A percentile compares a stretch with the other conserved stretches of the same genome.
Conservation (phyloP, 2,888 invertebrate species). For the Stomorhina lunata region DNA sequence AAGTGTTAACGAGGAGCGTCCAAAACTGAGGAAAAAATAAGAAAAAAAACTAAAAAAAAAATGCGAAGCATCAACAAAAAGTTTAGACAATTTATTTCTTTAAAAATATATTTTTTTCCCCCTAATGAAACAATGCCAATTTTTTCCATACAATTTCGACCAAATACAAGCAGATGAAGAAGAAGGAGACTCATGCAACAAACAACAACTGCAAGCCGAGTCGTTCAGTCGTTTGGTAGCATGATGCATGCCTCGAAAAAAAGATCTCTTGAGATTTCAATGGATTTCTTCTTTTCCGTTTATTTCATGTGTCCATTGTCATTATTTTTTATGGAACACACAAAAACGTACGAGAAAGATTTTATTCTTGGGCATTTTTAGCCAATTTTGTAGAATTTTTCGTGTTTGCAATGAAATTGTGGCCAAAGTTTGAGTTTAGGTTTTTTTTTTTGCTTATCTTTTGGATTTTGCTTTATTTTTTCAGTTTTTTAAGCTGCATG, state of each 20-base stretch:
- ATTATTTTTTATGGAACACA: slow-evolving; percentile 63
- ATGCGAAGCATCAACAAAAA: background rate
- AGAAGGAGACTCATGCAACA: slow-evolving; percentile 46
- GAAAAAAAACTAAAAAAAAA: background rate
- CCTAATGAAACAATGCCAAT: slow-evolving; percentile 48
- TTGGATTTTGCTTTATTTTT: background rate
- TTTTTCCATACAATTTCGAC: slow-evolving; percentile 13
- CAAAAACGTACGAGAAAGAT: slow-evolving; percentile 12
- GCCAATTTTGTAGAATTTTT: slow-evolving; percentile 10
- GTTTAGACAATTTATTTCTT: slow-evolving; percentile 49
- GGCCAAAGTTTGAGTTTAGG: background rate
- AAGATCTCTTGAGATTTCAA: slow-evolving; percentile 61
- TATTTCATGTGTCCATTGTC: slow-evolving; percentile 65
- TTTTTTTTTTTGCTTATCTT: background rate
- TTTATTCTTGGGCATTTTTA: slow-evolving; percentile 44
- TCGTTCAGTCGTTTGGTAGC: too few species aligned
- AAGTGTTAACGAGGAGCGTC: slow-evolving; percentile 63
- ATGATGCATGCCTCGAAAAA: too few species aligned
- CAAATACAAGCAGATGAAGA: slow-evolving; percentile 13
- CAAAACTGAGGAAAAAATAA: background rate
- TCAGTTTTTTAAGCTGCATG: slow-evolving; percentile 27
- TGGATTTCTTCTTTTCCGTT: slow-evolving; percentile 16
- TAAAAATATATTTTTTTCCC: background rate
- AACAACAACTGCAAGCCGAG: too few species aligned
- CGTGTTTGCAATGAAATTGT: background rate